Evolutionary conservation across 2,797 vertebrate genomes (phyloP), one percentile per base, ranked within the genome.

Genomic region (Thripadectes ignobilis): DNA sequence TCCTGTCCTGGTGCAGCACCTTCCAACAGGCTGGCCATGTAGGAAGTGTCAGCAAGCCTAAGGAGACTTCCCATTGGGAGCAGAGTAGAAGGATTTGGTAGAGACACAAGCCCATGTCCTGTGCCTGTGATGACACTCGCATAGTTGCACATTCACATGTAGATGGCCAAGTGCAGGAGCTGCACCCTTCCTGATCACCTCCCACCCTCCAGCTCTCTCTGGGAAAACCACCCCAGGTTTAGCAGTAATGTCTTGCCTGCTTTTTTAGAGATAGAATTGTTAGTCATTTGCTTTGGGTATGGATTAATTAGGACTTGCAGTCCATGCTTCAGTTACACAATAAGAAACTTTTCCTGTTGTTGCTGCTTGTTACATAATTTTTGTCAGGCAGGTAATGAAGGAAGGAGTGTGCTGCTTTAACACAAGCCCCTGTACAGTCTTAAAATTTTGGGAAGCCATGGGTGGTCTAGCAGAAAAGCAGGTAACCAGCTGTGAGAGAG

Each of bases 281-380:
- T 66, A 62, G 61, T 52, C 20, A 72, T 88, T 79, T 88, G 67
- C 51, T 68, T 79, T 6, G 2, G 75, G 39, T 83, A 46, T 67
- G 71, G 93, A 73, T 62, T 75, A 79, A 82, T 88, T 81, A 90
- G 61, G 43, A 67, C 29, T 62, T 86, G 52, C 69, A 81, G n/a
- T 52, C 78, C 39, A 21, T 22, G 36, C 57, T 77, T 91, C 72
- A 68, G 54, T 48, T 82, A 54, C 9, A 51, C 51, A 92, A 86
- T 46, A 78, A 88, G 14, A 75, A 89, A 17, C 11, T 32, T n/a
- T 67, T 61, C 11, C 55, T 67, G 58, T 38, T 2, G 0, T 32
- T 71, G 39, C 58, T 88, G 51, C 38, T 83, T 63, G 30, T 86
- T 43, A 88, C 7, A 9, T 34, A 29, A 20, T 39, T 75, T 85